Evolutionary conservation across 1,140 invertebrate genomes (phyloP).

Genomic region (Aplysia californica): DNA sequence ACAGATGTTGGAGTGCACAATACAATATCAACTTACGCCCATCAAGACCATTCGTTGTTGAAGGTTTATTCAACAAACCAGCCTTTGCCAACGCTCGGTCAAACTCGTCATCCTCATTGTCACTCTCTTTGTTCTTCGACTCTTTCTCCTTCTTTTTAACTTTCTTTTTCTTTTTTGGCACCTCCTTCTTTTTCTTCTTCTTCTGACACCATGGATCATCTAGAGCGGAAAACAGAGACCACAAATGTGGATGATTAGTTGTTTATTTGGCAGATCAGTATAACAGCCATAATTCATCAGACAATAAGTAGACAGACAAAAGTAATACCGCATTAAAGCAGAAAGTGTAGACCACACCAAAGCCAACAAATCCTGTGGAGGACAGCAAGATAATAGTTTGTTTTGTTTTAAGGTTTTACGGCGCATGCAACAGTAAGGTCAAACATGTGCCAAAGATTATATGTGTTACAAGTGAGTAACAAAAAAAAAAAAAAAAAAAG

Average conservation of each 20-base stretch:
- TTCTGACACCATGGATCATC: slow-evolving; percentile 84
- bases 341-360: no score
- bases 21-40: slow-evolving; percentile 24
- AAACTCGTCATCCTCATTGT: slow-evolving; percentile 77
- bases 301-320: no score
- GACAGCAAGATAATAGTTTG: not conserved
- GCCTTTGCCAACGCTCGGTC: slow-evolving; percentile 73
- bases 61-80: slow-evolving; percentile 41
- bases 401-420: no score
- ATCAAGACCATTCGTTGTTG: not conserved
- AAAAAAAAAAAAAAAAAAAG: no score
- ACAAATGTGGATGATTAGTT: no score
- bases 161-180: slow-evolving; percentile 72
- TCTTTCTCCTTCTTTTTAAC: slow-evolving; percentile 69
- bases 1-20: no score
- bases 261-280: no score
- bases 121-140: slow-evolving; percentile 52
- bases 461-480: no score
- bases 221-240: slow-evolving; percentile 39
- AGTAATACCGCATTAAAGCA: no score
- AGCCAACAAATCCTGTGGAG: not conserved
- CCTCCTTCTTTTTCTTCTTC: slow-evolving; percentile 41
- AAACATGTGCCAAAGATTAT: no score
- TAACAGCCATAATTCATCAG: no score
- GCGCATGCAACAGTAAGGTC: no score